These are phyloP conservation scores for Nothoprocta pentlandii DNA, from an alignment of 2,113 vertebrate species.

Conservation along the genomic window DNA sequence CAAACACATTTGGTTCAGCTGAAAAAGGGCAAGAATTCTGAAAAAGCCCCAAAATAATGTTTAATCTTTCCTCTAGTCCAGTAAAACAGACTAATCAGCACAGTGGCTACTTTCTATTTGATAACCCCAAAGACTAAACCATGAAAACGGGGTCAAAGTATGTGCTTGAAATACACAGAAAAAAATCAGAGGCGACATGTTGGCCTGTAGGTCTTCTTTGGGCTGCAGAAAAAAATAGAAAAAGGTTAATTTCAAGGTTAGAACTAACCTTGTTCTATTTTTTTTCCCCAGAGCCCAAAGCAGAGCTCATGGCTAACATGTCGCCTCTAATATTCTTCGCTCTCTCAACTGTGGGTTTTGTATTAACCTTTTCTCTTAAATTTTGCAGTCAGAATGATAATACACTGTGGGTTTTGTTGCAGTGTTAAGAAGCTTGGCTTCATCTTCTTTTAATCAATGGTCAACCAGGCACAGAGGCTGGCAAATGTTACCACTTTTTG, in stretches of 20 bases:
- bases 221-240: slow-evolving; percentile 63
- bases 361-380: slow-evolving; percentile 49
- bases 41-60: neutral
- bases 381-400: neutral
- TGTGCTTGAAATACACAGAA: slow-evolving; percentile 35
- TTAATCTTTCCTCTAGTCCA: neutral
- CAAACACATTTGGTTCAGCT: neutral
- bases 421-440: slow-evolving; percentile 2
- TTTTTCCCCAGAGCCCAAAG: slow-evolving; percentile 48
- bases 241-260: slow-evolving; percentile 76
- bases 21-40: slow-evolving; percentile 3
- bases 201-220: slow-evolving; percentile 57
- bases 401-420: neutral
- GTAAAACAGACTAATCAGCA: slow-evolving; percentile 7
- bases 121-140: slow-evolving; percentile 6
- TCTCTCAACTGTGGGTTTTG: neutral
- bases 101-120: neutral
- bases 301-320: slow-evolving; percentile 58
- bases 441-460: neutral
- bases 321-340: slow-evolving; percentile 56
- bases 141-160: slow-evolving; percentile 35
- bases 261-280: slow-evolving; percentile 66
- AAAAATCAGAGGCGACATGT: slow-evolving; percentile 54
- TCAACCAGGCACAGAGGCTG: neutral
- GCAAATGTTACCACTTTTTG: neutral